A percentile compares a stretch with the other conserved stretches of the same genome.
phyloP scores from a whole-genome alignment of 2,888 invertebrate genomes.

The Lasioglossum zephyrum region DNA sequence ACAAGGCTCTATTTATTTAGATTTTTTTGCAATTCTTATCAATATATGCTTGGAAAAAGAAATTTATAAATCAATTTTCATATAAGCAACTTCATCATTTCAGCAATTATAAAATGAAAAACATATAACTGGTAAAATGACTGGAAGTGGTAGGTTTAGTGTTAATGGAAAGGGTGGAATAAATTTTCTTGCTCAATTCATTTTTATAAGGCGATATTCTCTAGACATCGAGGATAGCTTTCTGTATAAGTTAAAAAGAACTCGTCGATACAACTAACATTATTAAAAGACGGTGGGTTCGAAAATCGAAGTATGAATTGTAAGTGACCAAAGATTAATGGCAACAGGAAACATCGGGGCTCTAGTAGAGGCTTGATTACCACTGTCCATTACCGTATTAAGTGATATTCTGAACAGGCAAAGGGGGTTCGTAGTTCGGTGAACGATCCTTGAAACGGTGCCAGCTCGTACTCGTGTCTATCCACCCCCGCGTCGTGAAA shows the following conservation, averaged over 20 bases:
- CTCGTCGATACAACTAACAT: not conserved
- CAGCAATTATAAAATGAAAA: too few relatives aligned
- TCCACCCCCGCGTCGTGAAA: slow-evolving; percentile 51
- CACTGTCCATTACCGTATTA: slow-evolving; percentile 68
- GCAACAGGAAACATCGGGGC: not conserved
- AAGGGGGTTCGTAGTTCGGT: slow-evolving; percentile 74
- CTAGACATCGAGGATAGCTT: too few relatives aligned
- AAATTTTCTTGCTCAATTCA: too few relatives aligned
- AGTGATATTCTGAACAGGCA: slow-evolving; percentile 65
- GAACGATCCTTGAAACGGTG: slow-evolving; percentile 81
- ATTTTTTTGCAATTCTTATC: too few relatives aligned
- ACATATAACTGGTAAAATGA: too few relatives aligned
- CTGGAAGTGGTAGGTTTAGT: too few relatives aligned
- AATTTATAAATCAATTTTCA: too few relatives aligned
- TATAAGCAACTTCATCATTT: too few relatives aligned
- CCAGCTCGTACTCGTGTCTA: slow-evolving; percentile 75
- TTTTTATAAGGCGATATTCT: too few relatives aligned
- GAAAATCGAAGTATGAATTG: not conserved
- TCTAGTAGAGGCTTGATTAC: slow-evolving; percentile 12
- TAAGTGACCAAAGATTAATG: slow-evolving; percentile 29
- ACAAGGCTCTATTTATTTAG: too few relatives aligned
- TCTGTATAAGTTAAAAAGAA: not conserved
- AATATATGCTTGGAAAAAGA: too few relatives aligned
- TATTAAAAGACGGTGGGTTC: not conserved
- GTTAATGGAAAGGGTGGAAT: too few relatives aligned